These are phyloP conservation scores for Lasiommata megera DNA, from an alignment of 2,888 invertebrate genomes.

Conservation along the genomic window DNA sequence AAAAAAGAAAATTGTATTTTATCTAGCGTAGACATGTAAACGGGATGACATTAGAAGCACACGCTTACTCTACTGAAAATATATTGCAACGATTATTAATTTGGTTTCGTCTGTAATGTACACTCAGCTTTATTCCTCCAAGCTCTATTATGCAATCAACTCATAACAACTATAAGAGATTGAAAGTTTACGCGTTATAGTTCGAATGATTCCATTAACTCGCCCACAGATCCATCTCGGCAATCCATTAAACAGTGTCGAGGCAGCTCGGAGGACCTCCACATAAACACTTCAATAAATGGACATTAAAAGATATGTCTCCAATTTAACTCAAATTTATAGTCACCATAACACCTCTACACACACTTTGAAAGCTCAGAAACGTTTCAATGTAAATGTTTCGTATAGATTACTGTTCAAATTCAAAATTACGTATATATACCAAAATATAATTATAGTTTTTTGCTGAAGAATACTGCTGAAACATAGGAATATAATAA, in stretches of 20 bases:
- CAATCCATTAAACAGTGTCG: conserved; percentile 48
- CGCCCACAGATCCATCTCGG: conserved; percentile 42
- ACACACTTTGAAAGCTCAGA: conserved; percentile 11
- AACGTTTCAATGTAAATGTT: not conserved
- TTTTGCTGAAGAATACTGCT: no score
- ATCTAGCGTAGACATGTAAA: no score
- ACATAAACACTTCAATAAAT: conserved; percentile 75
- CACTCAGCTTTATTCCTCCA: no score
- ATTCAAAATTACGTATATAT: no score
- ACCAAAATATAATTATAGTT: not conserved
- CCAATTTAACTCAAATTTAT: conserved; percentile 75
- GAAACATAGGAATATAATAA: no score
- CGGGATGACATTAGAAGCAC: no score
- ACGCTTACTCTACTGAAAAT: no score
- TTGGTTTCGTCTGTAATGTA: no score
- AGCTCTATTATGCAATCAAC: not conserved
- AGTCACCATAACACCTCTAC: conserved; percentile 59
- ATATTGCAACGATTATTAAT: no score
- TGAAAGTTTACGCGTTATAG: conserved; percentile 22
- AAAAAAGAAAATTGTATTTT: no score
- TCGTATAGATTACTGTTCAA: conserved; percentile 6
- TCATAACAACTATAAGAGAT: conserved; percentile 10
- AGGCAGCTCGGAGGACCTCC: conserved; percentile 49
- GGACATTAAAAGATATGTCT: conserved; percentile 74
- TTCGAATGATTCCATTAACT: conserved; percentile 11